A percentile compares a stretch with the other conserved stretches of the same genome.
Conservation (phyloP, 2,113 vertebrate species). For the Regulus satrapa region DNA sequence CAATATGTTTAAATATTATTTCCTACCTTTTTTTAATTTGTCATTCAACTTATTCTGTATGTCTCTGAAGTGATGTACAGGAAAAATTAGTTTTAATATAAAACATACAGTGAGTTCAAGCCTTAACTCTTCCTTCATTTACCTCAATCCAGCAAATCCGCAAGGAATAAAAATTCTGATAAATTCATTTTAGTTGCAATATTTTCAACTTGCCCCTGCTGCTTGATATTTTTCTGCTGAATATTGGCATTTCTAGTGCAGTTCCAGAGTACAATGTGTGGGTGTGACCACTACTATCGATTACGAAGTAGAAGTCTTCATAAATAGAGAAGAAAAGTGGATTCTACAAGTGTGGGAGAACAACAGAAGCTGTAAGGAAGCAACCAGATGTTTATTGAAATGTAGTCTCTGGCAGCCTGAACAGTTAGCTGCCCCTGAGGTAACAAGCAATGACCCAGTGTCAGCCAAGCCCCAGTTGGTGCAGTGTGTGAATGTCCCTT, state of each 20-base stretch:
- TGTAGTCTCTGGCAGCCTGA: not conserved
- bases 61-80: not conserved
- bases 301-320: not conserved
- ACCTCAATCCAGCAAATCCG: not conserved
- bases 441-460: not conserved
- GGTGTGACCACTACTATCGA: not conserved
- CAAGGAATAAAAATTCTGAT: not conserved
- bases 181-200: not conserved
- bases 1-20: not conserved
- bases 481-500: not conserved
- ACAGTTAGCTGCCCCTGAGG: not conserved
- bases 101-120: not conserved
- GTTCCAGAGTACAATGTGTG: not conserved
- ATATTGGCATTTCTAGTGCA: not conserved
- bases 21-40: not conserved
- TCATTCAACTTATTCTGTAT: not conserved
- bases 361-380: not conserved
- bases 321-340: not conserved
- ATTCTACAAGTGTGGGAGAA: not conserved
- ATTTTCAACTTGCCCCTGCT: not conserved
- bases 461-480: not conserved
- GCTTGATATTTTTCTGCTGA: not conserved
- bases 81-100: not conserved
- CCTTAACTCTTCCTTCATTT: not conserved
- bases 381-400: not conserved